A percentile compares a stretch with the other conserved stretches of the same genome.
Conservation (phyloP, 2,797 vertebrate genomes). For the Decapterus maruadsi region DNA sequence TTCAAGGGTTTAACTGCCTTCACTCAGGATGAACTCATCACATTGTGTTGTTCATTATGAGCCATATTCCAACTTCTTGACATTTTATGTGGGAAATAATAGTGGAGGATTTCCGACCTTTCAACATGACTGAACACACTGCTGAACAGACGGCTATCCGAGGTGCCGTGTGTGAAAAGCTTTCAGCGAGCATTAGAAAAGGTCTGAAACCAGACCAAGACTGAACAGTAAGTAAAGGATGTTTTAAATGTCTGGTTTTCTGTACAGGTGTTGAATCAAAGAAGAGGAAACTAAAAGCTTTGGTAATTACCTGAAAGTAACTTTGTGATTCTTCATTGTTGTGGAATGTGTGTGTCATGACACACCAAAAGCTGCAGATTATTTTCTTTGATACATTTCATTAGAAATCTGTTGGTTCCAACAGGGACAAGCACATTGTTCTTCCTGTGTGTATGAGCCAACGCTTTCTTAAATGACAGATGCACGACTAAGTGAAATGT, state of each 20-base stretch:
- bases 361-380: too few relatives aligned
- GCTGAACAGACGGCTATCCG: not conserved
- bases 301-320: too few relatives aligned
- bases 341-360: too few relatives aligned
- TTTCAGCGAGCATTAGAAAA: too few relatives aligned
- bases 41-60: constrained; percentile 7
- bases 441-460: not conserved
- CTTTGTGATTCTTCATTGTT: too few relatives aligned
- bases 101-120: constrained; percentile 13
- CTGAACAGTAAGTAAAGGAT: too few relatives aligned
- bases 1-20: constrained; percentile 13
- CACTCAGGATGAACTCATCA: constrained; percentile 10
- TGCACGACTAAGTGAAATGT: not conserved
- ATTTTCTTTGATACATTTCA: not conserved
- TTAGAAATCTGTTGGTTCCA: not conserved
- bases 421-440: not conserved
- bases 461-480: not conserved
- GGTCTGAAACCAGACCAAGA: too few relatives aligned
- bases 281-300: not conserved
- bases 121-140: not conserved
- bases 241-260: not conserved
- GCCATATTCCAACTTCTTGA: not conserved
- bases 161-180: too few relatives aligned
- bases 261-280: not conserved
- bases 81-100: not conserved